phyloP scores from a whole-genome alignment of 2,888 invertebrate genomes.

The Athetis lepigone region DNA sequence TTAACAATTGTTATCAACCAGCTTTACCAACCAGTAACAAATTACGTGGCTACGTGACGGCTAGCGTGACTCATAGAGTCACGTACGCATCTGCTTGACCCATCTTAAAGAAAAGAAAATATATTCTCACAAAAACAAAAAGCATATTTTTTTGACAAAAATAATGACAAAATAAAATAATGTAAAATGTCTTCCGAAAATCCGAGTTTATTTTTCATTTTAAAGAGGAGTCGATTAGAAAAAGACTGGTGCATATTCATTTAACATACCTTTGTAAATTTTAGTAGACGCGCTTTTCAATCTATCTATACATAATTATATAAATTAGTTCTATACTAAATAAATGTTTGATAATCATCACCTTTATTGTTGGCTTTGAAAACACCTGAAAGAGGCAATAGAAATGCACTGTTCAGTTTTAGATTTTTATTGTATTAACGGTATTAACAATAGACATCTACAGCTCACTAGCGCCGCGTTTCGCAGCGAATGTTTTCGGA shows the following conservation, averaged over 20 bases:
- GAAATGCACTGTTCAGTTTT: slow-evolving; percentile 42
- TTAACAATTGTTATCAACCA: slow-evolving; percentile 35
- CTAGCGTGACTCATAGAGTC: slow-evolving; percentile 15
- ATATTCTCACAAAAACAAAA: slow-evolving; percentile 29
- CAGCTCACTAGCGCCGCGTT: slow-evolving; percentile 26
- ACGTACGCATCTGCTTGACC: slow-evolving; percentile 13
- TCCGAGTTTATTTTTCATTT: slow-evolving; percentile 38
- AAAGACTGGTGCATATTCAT: slow-evolving; percentile 55
- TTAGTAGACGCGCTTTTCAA: slow-evolving; percentile 48
- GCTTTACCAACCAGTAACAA: slow-evolving; percentile 25
- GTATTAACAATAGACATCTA: slow-evolving; percentile 29
- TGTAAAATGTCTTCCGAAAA: slow-evolving; percentile 36
- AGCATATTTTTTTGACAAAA: slow-evolving; percentile 28
- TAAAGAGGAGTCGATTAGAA: slow-evolving; percentile 2
- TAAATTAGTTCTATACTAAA: slow-evolving; percentile 37
- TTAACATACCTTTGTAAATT: slow-evolving; percentile 50
- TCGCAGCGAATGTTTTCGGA: slow-evolving; percentile 36
- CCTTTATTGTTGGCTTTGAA: slow-evolving; percentile 48
- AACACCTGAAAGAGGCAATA: slow-evolving; percentile 36
- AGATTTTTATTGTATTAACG: slow-evolving; percentile 35
- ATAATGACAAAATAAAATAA: slow-evolving; percentile 40
- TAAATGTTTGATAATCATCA: slow-evolving; percentile 52
- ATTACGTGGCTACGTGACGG: slow-evolving; percentile 23
- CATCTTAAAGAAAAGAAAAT: slow-evolving; percentile 15
- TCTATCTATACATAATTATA: background rate